Evolutionary conservation across 35 echinoderm and acorn worm species (phyloP).

Genomic region (Strongylocentrotus purpuratus): DNA sequence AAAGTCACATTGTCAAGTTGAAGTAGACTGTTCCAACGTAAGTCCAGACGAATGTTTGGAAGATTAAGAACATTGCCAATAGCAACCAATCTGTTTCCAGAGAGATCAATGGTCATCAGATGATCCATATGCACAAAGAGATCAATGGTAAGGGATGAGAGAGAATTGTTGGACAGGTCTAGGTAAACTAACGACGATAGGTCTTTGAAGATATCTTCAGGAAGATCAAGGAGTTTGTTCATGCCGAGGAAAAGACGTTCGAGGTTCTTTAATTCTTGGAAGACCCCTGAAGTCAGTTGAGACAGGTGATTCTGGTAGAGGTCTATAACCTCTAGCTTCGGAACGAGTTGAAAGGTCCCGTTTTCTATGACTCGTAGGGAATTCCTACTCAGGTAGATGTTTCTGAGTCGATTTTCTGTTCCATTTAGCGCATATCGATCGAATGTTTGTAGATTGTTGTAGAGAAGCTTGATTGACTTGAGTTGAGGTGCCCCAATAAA

Average conservation of each 20-base stretch:
- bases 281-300: not conserved
- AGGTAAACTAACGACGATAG: not conserved
- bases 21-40: not conserved
- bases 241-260: constrained; percentile 18
- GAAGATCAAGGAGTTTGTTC: not conserved
- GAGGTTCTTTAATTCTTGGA: not conserved
- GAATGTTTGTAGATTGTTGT: constrained; percentile 17
- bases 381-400: constrained; percentile 19
- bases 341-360: constrained; percentile 33
- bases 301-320: not conserved
- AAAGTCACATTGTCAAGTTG: not conserved
- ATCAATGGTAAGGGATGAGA: not conserved
- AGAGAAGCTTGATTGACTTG: not conserved
- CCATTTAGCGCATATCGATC: not conserved
- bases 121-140: not conserved
- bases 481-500: not conserved
- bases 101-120: not conserved
- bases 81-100: not conserved
- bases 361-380: not conserved
- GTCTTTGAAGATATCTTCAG: constrained; percentile 10
- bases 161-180: constrained; percentile 13
- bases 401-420: not conserved
- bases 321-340: not conserved
- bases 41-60: not conserved
- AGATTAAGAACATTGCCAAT: not conserved